A percentile compares a stretch with the other conserved stretches of the same genome.
Evolutionary conservation across 2,113 vertebrate genomes (phyloP).

Genomic region (Columbina picui): DNA sequence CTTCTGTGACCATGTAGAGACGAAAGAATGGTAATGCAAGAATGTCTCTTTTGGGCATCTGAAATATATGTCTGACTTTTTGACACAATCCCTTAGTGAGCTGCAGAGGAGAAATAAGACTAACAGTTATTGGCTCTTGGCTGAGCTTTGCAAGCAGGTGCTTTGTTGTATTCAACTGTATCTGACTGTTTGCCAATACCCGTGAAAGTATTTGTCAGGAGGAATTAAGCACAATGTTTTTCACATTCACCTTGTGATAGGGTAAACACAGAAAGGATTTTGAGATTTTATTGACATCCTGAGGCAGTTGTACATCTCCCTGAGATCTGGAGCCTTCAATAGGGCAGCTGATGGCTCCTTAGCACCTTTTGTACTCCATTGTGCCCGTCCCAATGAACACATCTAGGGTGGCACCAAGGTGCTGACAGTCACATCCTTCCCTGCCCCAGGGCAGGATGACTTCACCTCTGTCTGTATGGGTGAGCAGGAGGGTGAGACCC

Average conservation of each 20-base stretch:
- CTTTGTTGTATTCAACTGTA: conserved; percentile 47
- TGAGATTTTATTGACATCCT: neutral
- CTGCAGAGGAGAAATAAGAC: conserved; percentile 25
- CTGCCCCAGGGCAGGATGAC: no score
- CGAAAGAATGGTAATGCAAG: neutral
- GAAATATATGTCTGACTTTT: conserved; percentile 7
- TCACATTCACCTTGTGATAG: conserved; percentile 52
- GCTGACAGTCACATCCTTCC: no score
- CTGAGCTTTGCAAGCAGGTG: neutral
- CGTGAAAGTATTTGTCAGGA: conserved; percentile 63
- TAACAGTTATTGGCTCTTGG: conserved; percentile 53
- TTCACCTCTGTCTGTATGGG: no score
- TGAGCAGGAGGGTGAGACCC: no score
- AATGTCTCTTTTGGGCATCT: neutral
- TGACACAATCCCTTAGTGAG: conserved; percentile 7
- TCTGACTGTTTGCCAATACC: conserved; percentile 62
- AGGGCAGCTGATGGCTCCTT: no score
- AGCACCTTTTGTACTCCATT: no score
- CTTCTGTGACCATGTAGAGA: neutral
- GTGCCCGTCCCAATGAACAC: no score
- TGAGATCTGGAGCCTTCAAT: no score
- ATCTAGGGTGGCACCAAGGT: no score
- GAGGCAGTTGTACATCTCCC: no score
- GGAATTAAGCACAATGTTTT: conserved; percentile 54
- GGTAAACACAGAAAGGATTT: conserved; percentile 9